Percentiles rank a stretch among this genome's conserved stretches.
Evolutionary conservation across 1,140 invertebrate species (phyloP).

Genomic region (Trichonephila clavipes): DNA sequence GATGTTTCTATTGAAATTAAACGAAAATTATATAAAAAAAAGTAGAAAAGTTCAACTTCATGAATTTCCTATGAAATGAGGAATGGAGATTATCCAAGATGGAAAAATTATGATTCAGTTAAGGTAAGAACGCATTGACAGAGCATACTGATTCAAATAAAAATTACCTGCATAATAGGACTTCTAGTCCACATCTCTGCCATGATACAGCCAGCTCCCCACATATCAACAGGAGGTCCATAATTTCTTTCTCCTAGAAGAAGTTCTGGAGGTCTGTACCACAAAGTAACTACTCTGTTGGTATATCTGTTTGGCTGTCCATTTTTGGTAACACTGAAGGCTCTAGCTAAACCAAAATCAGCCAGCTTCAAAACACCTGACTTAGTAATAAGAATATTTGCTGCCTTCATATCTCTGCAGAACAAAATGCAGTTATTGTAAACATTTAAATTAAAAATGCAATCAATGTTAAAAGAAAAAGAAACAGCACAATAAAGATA

Average conservation of each 20-base stretch:
- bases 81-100: no score
- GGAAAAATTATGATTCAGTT: background rate
- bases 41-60: no score
- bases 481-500: no score
- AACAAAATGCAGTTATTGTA: background rate
- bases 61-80: no score
- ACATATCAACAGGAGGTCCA: constrained; percentile 97
- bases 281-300: constrained; percentile 98
- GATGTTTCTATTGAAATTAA: no score
- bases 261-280: constrained; percentile 96
- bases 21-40: no score
- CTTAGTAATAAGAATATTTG: constrained; percentile 98
- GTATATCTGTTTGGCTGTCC: constrained; percentile 95
- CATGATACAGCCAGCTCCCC: constrained; percentile 99
- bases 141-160: background rate
- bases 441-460: constrained; percentile 1
- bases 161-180: constrained; percentile 85
- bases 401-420: constrained; percentile 98
- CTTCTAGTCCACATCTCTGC: constrained; percentile 99
- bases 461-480: background rate
- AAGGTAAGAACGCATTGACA: background rate
- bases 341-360: constrained; percentile 94
- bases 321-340: constrained; percentile 93
- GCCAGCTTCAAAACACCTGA: constrained; percentile 95
- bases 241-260: constrained; percentile 96